Base-by-base conservation (phyloP, 2,113 vertebrate genomes). In the Plotosus lineatus region DNA sequence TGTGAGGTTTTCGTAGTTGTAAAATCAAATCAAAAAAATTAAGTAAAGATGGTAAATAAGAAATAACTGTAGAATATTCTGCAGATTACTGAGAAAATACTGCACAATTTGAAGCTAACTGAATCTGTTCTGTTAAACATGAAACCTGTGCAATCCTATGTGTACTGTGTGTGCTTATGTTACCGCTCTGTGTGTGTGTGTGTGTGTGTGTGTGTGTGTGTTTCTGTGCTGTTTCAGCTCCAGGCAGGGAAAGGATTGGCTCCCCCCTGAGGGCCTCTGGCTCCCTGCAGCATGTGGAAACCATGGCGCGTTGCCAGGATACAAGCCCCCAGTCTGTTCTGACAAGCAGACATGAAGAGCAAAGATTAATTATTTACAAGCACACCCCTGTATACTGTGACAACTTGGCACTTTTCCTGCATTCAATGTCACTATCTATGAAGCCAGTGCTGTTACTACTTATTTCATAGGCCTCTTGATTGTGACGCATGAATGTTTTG, bases 221-320 rank as follows among this genome's bases (percentile, higher is more conserved):
- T 82, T 21, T 76, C 28, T 31, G 81, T 65, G 55, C 79, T 75
- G 79, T 87, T 81, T 53, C 86, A 89, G 89, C 88, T 86, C 87
- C 88, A 91, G 89, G 92, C 92, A 92, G 91, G 87, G 88, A 94
- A 94, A 92, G 88, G 77, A 93, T 92, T 95, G 94, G 95, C 95
- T 95, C 95, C 96, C 96, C 92, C 93, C 95, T 92, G 95, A 95
- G 95, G 97, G 95, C 90, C 85, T 84, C 88, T 21, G 68, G 86
- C 85, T 92, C 93, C 92, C 93, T 83, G 78, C 89, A 87, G 92
- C 91, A 91, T 86, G 91, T 90, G 90, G 88, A 87, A 91, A 88
- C 85, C 83, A 83, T 91, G 92, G 92, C 92, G 87, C 85, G 91
- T 94, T 96, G 95, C 95, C 92, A 94, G 94, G 95, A 94, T 95